Evolutionary conservation across 2,797 vertebrate species (phyloP).

Genomic region (Varecia variegata): DNA sequence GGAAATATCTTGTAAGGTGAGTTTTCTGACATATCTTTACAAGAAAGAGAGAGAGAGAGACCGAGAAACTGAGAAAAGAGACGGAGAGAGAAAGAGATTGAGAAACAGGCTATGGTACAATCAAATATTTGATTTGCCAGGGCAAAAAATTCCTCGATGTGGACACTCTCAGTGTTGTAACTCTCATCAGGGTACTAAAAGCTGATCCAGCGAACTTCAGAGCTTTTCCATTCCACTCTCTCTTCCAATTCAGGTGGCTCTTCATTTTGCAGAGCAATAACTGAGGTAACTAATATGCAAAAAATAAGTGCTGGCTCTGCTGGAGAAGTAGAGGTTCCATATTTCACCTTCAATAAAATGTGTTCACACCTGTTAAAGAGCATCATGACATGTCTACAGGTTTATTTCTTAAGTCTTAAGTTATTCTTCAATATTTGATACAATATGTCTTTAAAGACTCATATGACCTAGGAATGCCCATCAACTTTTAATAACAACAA

Average conservation of each 20-base stretch:
- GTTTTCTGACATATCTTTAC: not conserved
- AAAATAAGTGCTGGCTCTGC: not conserved
- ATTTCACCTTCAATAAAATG: not conserved
- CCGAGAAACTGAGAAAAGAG: not conserved
- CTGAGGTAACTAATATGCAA: not conserved
- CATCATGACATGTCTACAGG: not conserved
- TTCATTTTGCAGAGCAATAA: not conserved
- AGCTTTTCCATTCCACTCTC: not conserved
- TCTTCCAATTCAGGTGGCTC: not conserved
- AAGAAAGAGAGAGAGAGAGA: not conserved
- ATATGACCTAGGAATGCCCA: not conserved
- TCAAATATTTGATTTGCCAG: not conserved
- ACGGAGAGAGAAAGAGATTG: not conserved
- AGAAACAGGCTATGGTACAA: not conserved
- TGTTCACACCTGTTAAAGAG: not conserved
- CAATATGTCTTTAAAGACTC: not conserved
- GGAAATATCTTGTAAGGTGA: not conserved
- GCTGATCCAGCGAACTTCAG: not conserved
- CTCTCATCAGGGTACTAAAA: not conserved
- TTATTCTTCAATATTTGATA: not conserved
- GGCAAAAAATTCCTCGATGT: too few relatives aligned
- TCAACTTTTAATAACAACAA: not conserved
- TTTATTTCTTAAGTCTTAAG: slow-evolving; percentile 23
- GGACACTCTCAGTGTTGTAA: not conserved
- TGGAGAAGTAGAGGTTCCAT: not conserved